phyloP scores from a whole-genome alignment of 2,888 invertebrate species.

The Pristionchus maxplancki region DNA sequence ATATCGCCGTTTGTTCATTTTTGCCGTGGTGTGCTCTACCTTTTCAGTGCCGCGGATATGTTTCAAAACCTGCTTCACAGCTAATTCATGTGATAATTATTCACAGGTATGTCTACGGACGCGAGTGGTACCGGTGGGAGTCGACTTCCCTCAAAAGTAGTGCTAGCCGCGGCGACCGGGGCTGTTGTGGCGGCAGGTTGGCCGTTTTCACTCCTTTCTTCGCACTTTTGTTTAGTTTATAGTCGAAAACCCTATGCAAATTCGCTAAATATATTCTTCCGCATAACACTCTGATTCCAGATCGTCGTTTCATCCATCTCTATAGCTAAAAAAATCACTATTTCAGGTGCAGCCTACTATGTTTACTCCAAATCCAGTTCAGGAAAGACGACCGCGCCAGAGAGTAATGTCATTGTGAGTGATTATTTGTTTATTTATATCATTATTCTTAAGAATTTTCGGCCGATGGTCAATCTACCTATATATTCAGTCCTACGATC shows the following conservation, averaged over 20 bases:
- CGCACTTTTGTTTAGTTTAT: too few species aligned
- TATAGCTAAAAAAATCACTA: background rate
- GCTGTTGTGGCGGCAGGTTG: background rate
- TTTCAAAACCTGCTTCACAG: too few species aligned
- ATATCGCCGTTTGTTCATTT: too few species aligned
- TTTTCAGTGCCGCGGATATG: too few species aligned
- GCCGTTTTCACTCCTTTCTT: background rate
- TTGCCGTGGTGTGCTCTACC: too few species aligned
- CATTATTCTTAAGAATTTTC: background rate
- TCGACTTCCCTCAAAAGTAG: background rate
- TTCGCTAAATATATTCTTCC: too few species aligned
- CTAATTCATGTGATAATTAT: background rate
- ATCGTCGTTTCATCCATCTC: too few species aligned
- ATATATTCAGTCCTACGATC: background rate
- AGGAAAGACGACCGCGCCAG: background rate
- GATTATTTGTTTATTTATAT: background rate
- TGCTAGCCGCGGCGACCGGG: background rate
- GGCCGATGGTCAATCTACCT: too few species aligned
- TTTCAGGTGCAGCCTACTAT: conserved; percentile 23
- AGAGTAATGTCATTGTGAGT: background rate
- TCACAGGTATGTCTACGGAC: background rate
- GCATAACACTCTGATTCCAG: too few species aligned
- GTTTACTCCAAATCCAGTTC: conserved; percentile 18
- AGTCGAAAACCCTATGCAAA: too few species aligned
- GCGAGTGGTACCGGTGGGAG: background rate